Evolutionary conservation across 2,888 invertebrate genomes (phyloP).

Genomic region (Ectemnius cavifrons): DNA sequence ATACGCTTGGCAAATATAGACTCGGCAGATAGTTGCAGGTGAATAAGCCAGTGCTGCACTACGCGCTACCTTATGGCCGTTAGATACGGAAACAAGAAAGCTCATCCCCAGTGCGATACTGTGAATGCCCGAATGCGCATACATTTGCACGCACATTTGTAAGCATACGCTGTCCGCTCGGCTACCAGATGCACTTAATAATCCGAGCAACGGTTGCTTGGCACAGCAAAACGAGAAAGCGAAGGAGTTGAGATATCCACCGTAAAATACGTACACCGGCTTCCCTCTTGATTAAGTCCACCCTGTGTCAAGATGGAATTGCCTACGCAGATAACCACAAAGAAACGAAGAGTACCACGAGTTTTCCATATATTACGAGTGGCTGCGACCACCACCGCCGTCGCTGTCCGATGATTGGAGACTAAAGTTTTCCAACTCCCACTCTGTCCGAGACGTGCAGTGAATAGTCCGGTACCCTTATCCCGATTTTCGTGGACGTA

Average conservation of each 20-base stretch:
- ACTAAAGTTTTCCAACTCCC: background rate
- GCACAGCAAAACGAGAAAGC: background rate
- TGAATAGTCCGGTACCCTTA: no score
- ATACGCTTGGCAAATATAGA: conserved; percentile 58
- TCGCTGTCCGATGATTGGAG: background rate
- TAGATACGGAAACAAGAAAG: conserved; percentile 27
- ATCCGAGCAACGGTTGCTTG: background rate
- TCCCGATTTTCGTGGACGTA: no score
- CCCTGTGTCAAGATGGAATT: background rate
- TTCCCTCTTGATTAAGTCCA: background rate
- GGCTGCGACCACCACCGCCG: no score
- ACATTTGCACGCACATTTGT: background rate
- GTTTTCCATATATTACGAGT: background rate
- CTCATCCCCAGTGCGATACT: conserved; percentile 8
- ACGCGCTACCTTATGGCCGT: conserved; percentile 27
- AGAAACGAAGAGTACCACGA: background rate
- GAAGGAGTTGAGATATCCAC: background rate
- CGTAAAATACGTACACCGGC: background rate
- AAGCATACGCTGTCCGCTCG: background rate
- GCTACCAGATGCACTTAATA: conserved; percentile 1
- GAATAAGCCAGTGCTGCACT: conserved; percentile 34
- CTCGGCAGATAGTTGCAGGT: conserved; percentile 29
- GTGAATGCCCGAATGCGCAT: conserved; percentile 6
- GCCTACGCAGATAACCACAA: background rate
- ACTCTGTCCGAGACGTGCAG: background rate